Evolutionary conservation across 2,797 vertebrate species (phyloP), one percentile per base, ranked within the genome.

Genomic region (Fratercula arctica): DNA sequence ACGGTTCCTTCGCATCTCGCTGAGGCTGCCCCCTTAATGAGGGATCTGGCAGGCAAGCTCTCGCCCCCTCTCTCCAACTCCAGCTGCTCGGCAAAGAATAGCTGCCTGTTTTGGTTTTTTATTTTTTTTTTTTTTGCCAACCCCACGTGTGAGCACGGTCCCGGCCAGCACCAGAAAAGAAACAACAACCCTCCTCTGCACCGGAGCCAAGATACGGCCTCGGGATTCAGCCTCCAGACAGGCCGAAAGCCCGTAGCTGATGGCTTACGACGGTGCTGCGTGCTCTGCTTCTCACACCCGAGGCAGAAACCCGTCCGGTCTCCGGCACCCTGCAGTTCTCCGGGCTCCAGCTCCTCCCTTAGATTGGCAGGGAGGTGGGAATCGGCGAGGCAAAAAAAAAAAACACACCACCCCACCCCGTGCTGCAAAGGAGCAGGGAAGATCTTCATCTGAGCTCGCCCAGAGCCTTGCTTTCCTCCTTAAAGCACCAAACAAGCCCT

Each of bases 21-120:
- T 1, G 1, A 78, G 67, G 56, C 91, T 57, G 81, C 82, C 72
- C 81, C 23, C 43, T 6, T 45, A 24, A 74, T 2, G 45, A 84
- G 39, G 76, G 57, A 75, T 37, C 76, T 77, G 4, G 6, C 73
- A 31, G 61, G 74, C 68, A 21, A 29, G 43, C 76, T 54, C 85
- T 94, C 51, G 3, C 77, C 74, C 85, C 92, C 85, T 94, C 94
- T 66, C 87, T 69, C 83, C 74, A 31, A 26, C 79, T 86, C 90
- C 95, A 96, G 94, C 93, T 95, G 93, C 93, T 89, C 16, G 5
- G 70, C 46, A 45, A 90, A 96, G 91, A 95, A 97, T 83, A 87
- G 92, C 68, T 79, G 64, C 81, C 75, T 95, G 81, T 67, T 46
- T 59, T 26, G 13, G 18, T 19, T 26, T 46, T 46, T 43, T 43